Conservation (phyloP, 2,797 vertebrate species). For the Pangasius larnaudii region DNA sequence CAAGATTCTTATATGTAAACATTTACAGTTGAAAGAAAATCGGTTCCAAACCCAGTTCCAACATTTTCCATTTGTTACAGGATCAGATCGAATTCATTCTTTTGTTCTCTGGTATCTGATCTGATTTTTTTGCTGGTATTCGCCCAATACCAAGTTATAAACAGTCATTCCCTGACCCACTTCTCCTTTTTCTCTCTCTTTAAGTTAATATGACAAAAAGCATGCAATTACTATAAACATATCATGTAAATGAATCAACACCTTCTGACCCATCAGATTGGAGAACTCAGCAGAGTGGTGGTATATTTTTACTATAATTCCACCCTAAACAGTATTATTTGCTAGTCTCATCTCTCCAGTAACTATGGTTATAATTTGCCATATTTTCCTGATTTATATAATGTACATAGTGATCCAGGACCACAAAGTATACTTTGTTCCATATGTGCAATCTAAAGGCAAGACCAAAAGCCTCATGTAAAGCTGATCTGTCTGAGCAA, state of each 20-base stretch:
- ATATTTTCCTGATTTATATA: neutral
- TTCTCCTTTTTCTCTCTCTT: neutral
- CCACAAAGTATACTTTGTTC: neutral
- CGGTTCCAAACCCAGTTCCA: neutral
- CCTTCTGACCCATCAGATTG: neutral
- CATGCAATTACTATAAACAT: neutral
- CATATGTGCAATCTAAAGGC: conserved; percentile 15
- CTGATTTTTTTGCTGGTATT: neutral
- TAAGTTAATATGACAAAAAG: neutral
- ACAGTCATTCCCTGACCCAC: neutral
- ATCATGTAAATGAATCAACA: neutral
- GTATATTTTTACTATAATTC: neutral
- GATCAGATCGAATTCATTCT: neutral
- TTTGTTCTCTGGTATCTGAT: neutral
- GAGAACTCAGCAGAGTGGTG: neutral
- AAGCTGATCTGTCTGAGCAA: conserved; percentile 57
- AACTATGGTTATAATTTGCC: neutral
- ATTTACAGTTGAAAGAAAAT: neutral
- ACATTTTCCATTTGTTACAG: neutral
- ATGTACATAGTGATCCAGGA: neutral
- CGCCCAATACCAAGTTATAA: neutral
- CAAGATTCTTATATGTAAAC: neutral
- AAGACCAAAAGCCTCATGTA: conserved; percentile 49
- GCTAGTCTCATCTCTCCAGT: neutral
- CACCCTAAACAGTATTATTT: neutral